Base-by-base conservation (phyloP, 2,888 invertebrate species). In the Dexiosoma caninum region DNA sequence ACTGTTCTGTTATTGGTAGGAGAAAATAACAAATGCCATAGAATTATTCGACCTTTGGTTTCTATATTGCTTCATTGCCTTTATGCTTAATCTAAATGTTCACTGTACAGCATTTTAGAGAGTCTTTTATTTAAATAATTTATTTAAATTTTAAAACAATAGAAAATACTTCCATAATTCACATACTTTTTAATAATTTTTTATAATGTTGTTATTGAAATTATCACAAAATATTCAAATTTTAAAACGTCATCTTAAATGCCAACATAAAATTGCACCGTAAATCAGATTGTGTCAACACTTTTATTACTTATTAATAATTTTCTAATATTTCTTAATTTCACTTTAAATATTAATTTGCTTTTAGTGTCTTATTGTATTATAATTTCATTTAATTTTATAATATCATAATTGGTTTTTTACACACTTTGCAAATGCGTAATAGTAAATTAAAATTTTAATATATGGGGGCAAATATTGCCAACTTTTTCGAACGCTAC, bases 251-350 rank as follows among this genome's bases (percentile, higher is more conserved):
- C 35, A 8, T 16, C 35, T 46, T 12, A 35, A 37, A 59, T 37
- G 70, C 44, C 53, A 53, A 16, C 16, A 27, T 7, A 51, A 42
- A 37, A 55, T 42, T 70, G 49, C 64, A 59, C 57, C 57, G 49
- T 64, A 59, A 64, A 71, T 71, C 64, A 77, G 53, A 35, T 59
- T 71, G 51, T 71, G 64, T 77, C 70, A 77, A 64, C 64, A 64
- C 64, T 19, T 57, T 49, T 64, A 46, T 67, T 60, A 30, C n/a
- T 14, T 9, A 42, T 55, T 16, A 16, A 27, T 21, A 9, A 46
- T 64, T 64, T 40, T 62, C 5, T 4, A 23, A 40, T 27, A 16
- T 46, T 66, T 78, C 0, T 59, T 55, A n/a, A 49, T 19, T 32
- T 44, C 1, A 21, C 7, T 12, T 2, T 21, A 16, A 8, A 57